Conservation (phyloP, 2,113 vertebrate genomes). For the Urocolius indicus region DNA sequence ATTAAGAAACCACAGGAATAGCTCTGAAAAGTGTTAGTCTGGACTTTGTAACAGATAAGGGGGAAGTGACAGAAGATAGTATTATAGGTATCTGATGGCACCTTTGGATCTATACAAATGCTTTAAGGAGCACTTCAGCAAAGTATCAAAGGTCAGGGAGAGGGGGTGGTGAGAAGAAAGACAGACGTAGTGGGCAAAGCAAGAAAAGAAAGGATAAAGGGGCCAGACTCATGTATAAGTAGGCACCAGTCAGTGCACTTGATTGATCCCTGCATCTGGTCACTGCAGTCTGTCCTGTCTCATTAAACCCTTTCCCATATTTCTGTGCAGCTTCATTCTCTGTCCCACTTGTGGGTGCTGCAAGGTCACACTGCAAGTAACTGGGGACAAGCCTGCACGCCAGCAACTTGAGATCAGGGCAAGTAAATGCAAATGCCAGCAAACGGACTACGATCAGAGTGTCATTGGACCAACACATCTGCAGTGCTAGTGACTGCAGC, state of each 20-base stretch:
- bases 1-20: not conserved
- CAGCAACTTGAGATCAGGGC: not conserved
- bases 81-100: rapidly evolving
- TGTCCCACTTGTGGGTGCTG: not conserved
- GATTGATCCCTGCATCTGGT: not conserved
- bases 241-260: not conserved
- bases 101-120: not conserved
- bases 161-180: not conserved
- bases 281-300: not conserved
- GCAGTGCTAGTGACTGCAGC: not conserved
- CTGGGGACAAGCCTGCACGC: not conserved
- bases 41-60: not conserved
- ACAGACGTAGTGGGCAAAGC: not conserved
- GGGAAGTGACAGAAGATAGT: rapidly evolving
- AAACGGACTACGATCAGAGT: rapidly evolving
- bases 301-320: not conserved
- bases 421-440: not conserved
- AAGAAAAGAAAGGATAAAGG: not conserved
- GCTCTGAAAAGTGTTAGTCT: not conserved
- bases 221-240: not conserved
- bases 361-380: not conserved
- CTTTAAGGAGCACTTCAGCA: not conserved
- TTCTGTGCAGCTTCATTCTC: not conserved
- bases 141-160: not conserved
- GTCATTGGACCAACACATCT: rapidly evolving